Evolutionary conservation across 1,140 invertebrate species (phyloP), one percentile per base, ranked within the genome.

Genomic region (Anthonomus grandis): DNA sequence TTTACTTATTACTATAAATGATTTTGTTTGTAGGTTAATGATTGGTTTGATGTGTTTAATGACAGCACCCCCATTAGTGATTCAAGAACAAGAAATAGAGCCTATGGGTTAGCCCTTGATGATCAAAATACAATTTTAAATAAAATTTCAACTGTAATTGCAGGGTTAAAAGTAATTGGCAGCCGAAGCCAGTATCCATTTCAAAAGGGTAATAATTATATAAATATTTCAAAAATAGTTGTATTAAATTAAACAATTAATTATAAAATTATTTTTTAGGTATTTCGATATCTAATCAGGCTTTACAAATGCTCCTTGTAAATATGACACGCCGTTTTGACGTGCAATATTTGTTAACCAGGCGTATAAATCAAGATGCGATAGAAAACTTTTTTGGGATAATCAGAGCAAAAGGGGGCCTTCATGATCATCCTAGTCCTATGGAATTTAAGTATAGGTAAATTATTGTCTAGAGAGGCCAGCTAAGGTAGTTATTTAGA

Each of bases 381-480:
- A 41, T 71, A 9, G 63, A 72, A 52, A 67, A 55, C 31, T 69
- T 71, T 37, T 73, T 73, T 44, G 63, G 63, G 0, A 27, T 56
- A 15, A 67, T 72, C 22, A 44, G 68, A 46, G 60, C 58, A 18
- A 63, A 59, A 36, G 62, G 64, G 10, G 60, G 60, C 9, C 36
- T 57, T n/a, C 47, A 65, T 31, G 52, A 63, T 23, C 54, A 66
- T 60, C 63, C 65, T 27, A 27, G 39, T 44, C 46, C 63, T 15
- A n/a, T n/a, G n/a, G n/a, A n/a, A n/a, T n/a, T n/a, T n/a, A n/a
- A n/a, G n/a, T n/a, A n/a, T n/a, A n/a, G n/a, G n/a, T n/a, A n/a
- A n/a, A n/a, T n/a, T n/a, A n/a, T n/a, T n/a, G n/a, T n/a, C n/a
- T n/a, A n/a, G n/a, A n/a, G n/a, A n/a, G n/a, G n/a, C n/a, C n/a